A percentile compares a stretch with the other conserved stretches of the same genome.
Conservation (phyloP, 2,888 invertebrate species). For the Acanthosepion pharaonis region DNA sequence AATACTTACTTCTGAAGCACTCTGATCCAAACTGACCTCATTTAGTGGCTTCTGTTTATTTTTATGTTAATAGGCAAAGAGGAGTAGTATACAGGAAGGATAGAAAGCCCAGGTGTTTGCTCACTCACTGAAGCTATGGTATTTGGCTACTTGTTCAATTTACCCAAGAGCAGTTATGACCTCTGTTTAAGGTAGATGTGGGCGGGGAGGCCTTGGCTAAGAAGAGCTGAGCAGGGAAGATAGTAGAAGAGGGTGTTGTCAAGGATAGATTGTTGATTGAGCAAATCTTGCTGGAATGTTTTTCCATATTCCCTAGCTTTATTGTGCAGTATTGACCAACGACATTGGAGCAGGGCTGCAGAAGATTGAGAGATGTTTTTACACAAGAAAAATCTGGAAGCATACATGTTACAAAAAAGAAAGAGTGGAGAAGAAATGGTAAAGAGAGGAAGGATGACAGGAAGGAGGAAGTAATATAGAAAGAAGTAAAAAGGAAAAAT, state of each 20-base stretch:
- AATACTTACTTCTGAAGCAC: not conserved
- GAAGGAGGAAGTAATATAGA: not conserved
- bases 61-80: not conserved
- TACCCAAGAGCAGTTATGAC: not conserved
- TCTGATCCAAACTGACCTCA: slow-evolving; percentile 33
- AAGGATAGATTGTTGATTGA: slow-evolving; percentile 33
- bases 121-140: not conserved
- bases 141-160: slow-evolving; percentile 17
- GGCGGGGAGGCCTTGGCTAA: not conserved
- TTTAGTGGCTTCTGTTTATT: slow-evolving; percentile 33
- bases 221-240: not conserved
- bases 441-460: not conserved
- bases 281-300: not conserved
- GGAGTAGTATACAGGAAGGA: not conserved
- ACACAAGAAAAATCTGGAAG: not conserved
- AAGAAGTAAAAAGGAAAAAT: not conserved
- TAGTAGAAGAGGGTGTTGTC: not conserved
- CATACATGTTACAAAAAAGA: not conserved
- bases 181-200: not conserved
- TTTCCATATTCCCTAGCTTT: not conserved
- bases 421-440: not conserved
- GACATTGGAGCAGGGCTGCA: not conserved
- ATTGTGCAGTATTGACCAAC: not conserved
- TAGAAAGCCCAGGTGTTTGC: slow-evolving; percentile 6
- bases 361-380: not conserved